Evolutionary conservation across 2,113 vertebrate genomes (phyloP).

Genomic region (Triplophysa rosa): DNA sequence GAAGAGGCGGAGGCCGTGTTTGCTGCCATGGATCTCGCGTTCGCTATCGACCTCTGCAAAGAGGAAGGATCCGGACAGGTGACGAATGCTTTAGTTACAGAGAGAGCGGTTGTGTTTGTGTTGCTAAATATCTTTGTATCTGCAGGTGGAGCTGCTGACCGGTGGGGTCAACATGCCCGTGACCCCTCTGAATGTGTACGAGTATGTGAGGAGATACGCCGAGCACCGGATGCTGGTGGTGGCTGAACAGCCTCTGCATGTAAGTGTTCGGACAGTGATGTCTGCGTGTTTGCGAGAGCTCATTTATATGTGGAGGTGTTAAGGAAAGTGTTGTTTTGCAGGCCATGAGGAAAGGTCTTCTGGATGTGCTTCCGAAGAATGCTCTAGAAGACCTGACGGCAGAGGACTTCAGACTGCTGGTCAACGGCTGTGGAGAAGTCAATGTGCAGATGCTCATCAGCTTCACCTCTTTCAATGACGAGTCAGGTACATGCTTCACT

Average conservation of each 20-base stretch:
- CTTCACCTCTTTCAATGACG: constrained; percentile 99
- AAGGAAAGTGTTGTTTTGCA: constrained; percentile 53
- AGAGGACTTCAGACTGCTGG: constrained; percentile 95
- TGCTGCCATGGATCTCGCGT: constrained; percentile 97
- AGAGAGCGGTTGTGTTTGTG: background rate
- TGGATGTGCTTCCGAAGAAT: constrained; percentile 98
- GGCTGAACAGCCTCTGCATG: constrained; percentile 94
- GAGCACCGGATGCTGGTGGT: constrained; percentile 98
- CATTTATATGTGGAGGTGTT: background rate
- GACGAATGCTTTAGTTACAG: constrained; percentile 29
- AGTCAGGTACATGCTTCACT: constrained; percentile 82
- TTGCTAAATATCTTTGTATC: background rate
- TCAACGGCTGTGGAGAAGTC: constrained; percentile 98
- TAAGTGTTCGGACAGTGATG: constrained; percentile 72
- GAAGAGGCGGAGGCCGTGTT: constrained; percentile 97
- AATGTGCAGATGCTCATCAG: constrained; percentile 99
- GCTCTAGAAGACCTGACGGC: constrained; percentile 97
- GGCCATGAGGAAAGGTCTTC: constrained; percentile 97
- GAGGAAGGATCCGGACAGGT: constrained; percentile 99
- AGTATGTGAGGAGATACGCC: constrained; percentile 97
- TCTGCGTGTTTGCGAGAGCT: too few relatives aligned
- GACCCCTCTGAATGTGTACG: constrained; percentile 96
- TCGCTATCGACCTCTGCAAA: constrained; percentile 97
- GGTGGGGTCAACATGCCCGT: constrained; percentile 99
- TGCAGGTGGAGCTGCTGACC: constrained; percentile 92